A percentile compares a stretch with the other conserved stretches of the same genome.
These are phyloP conservation scores for Caenorhabditis doughertyi DNA, from an alignment of 2,888 invertebrate genomes.

Conservation along the genomic window DNA sequence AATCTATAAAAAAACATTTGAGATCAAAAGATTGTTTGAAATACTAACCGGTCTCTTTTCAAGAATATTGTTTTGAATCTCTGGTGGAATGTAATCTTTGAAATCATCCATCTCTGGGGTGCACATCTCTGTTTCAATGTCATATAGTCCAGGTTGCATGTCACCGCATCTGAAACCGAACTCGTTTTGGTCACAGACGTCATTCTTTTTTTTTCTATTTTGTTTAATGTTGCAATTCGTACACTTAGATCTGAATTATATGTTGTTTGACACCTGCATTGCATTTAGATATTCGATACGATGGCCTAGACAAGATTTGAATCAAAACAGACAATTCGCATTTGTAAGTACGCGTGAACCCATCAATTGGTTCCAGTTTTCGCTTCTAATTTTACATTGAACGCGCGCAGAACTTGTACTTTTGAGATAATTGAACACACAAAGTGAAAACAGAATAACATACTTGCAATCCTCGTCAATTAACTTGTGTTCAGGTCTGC, in stretches of 20 bases:
- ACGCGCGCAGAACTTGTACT: constrained; percentile 35
- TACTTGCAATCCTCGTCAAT: constrained; percentile 78
- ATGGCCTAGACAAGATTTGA: not conserved
- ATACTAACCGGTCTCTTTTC: constrained; percentile 81
- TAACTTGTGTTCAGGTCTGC: constrained; percentile 66
- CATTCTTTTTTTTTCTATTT: constrained; percentile 1
- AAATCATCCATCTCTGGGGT: constrained; percentile 82
- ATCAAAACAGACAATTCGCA: not conserved
- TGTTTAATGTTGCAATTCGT: not conserved
- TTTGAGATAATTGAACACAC: constrained; percentile 31
- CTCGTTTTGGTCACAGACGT: constrained; percentile 28
- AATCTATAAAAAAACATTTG: constrained; percentile 70
- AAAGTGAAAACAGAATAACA: constrained; percentile 51
- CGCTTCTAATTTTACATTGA: constrained; percentile 1
- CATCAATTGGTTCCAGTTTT: constrained; percentile 15
- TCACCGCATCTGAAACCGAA: constrained; percentile 75
- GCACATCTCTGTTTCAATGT: constrained; percentile 83
- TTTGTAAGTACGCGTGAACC: constrained; percentile 33
- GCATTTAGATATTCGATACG: constrained; percentile 23
- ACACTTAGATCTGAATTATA: not conserved
- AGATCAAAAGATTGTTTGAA: not conserved
- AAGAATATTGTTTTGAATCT: constrained; percentile 81
- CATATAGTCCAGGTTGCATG: constrained; percentile 83
- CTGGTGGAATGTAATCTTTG: constrained; percentile 82
- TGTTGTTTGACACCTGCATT: constrained; percentile 16